Base-by-base conservation (phyloP, 1,140 invertebrate genomes). In the Aphis gossypii region DNA sequence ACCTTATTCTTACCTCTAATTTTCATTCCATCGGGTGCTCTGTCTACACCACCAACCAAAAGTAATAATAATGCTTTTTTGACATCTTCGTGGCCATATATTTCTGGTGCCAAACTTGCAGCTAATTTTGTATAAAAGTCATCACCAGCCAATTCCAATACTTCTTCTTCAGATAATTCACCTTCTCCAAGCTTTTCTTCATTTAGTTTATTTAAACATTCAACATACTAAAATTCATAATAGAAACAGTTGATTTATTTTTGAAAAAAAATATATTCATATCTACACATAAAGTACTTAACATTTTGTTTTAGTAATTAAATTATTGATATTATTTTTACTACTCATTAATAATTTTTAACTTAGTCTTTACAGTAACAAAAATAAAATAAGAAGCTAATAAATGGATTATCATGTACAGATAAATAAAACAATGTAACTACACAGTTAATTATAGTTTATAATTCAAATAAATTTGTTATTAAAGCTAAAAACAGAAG, bases 1-100 rank as follows among this genome's bases (percentile, higher is more conserved):
- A 30, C 30, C 30, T n/a, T 2, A 93, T 86, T 87, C n/a, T 54
- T 94, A 96, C 96, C 98, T 95, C 98, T 96, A 94, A 98, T 98
- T 96, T 98, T 97, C 96, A 97, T 97, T 95, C 98, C 98, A 94
- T 97, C 96, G 18, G 97, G 97, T 94, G 97, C 97, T 95, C 97
- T 97, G 95, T 99, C 99, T 0, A 99, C 98, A 83, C 99, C 99
- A 25, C 99, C 99, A 5, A 99, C 99, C 0, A 99, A 96, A 90
- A 99, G 95, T 88, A 99, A 95, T 8, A 99, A 95, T 41, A 99
- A 95, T 0, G 99, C 99, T 95, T 99, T 99, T 95, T 99, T 99
- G 0, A 99, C 97, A 96, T 99, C 99, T 94, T 99, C 97, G 95
- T 99, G 98, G 0, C 99, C 99, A 95, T 99, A 99, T 95, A 99